These are phyloP conservation scores for Sepiola atlantica DNA, from an alignment of 2,888 invertebrate genomes.

Conservation along the genomic window DNA sequence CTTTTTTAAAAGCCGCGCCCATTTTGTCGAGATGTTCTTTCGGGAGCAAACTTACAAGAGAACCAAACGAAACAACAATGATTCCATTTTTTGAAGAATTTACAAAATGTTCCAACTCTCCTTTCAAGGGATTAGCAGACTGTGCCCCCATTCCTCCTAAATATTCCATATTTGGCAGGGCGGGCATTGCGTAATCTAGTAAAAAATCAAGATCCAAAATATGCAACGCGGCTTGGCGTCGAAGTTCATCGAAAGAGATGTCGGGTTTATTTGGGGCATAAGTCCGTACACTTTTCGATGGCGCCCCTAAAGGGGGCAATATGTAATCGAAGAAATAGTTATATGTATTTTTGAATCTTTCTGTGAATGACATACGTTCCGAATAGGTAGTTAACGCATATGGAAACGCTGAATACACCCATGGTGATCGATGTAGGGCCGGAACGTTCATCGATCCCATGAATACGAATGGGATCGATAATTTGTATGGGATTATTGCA, in stretches of 20 bases:
- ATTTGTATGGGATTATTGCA: slow-evolving; percentile 34
- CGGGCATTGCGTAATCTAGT: slow-evolving; percentile 50
- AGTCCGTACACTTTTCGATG: slow-evolving; percentile 42
- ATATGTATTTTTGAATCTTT: background rate
- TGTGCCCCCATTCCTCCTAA: slow-evolving; percentile 52
- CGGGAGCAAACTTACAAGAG: background rate
- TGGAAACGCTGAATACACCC: background rate
- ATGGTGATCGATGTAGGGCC: background rate
- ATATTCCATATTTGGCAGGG: slow-evolving; percentile 51
- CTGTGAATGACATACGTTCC: no score
- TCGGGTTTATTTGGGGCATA: background rate
- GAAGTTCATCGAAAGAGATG: slow-evolving; percentile 46
- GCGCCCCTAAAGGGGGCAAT: background rate
- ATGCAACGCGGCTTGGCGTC: slow-evolving; percentile 51
- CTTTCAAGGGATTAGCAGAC: slow-evolving; percentile 49
- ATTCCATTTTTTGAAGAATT: slow-evolving; percentile 50
- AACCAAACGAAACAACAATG: slow-evolving; percentile 56
- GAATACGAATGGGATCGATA: slow-evolving; percentile 41
- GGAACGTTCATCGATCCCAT: background rate
- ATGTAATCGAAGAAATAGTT: background rate
- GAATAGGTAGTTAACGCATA: background rate
- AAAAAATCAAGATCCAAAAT: slow-evolving; percentile 50
- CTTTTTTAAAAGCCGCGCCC: no score
- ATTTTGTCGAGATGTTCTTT: no score
- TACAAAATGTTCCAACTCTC: slow-evolving; percentile 50